These are phyloP conservation scores for Xylocampa areola DNA, from an alignment of 2,888 invertebrate species.

Conservation along the genomic window DNA sequence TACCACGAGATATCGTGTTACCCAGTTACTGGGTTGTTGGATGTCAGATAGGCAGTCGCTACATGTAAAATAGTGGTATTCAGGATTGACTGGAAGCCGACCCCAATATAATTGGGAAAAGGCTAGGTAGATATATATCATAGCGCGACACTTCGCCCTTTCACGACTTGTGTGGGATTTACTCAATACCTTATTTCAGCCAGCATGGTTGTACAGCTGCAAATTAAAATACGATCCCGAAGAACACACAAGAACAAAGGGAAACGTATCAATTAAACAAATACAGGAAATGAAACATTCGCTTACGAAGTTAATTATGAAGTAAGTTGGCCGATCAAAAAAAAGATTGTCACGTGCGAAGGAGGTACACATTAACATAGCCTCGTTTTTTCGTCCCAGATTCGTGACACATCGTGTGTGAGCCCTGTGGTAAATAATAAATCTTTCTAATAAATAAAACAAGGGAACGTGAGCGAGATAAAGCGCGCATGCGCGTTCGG, in stretches of 20 bases:
- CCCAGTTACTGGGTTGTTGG: no score
- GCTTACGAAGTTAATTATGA: constrained; percentile 66
- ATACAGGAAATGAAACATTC: constrained; percentile 64
- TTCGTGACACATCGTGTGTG: constrained; percentile 89
- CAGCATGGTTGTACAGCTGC: constrained; percentile 17
- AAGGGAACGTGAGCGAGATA: constrained; percentile 88
- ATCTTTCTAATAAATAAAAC: constrained; percentile 90
- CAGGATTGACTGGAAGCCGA: no score
- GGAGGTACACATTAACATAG: constrained; percentile 84
- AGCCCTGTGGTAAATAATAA: constrained; percentile 88
- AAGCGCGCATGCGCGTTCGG: constrained; percentile 85
- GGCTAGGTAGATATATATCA: no score
- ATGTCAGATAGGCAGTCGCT: no score
- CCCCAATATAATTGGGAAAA: no score
- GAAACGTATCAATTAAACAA: constrained; percentile 57
- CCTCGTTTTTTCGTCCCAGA: constrained; percentile 83
- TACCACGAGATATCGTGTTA: no score
- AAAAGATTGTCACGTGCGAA: constrained; percentile 82
- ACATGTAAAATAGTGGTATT: no score
- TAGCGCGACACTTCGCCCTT: constrained; percentile 2
- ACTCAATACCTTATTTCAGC: constrained; percentile 18
- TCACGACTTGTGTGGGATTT: constrained; percentile 36
- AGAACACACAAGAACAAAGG: constrained; percentile 57
- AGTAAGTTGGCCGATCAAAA: constrained; percentile 72
- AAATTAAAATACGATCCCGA: constrained; percentile 31